Evolutionary conservation across 2,113 vertebrate species (phyloP).

Genomic region (Clarias macrocephalus): DNA sequence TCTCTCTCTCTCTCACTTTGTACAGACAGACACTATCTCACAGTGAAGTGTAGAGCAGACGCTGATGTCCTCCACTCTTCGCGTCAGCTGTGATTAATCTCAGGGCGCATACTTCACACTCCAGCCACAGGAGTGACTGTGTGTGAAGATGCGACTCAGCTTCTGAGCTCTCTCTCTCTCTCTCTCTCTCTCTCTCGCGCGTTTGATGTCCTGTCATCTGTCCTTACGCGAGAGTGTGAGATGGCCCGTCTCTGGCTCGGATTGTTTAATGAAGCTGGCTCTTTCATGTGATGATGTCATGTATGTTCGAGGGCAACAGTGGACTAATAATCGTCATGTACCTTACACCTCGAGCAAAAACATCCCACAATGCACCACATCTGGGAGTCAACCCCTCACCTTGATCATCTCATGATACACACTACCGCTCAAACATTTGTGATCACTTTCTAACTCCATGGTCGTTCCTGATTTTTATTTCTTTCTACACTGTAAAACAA

Average conservation of each 20-base stretch:
- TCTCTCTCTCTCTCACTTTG: constrained; percentile 46
- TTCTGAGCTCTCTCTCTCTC: not conserved
- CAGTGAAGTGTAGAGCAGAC: constrained; percentile 61
- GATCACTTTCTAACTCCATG: too few species aligned
- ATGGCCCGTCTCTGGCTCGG: constrained; percentile 4
- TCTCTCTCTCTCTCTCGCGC: not conserved
- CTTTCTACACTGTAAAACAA: too few species aligned
- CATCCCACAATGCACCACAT: not conserved
- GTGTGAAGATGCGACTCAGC: constrained; percentile 20
- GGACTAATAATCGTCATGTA: not conserved
- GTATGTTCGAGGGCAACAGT: constrained; percentile 9
- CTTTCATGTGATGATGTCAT: constrained; percentile 39
- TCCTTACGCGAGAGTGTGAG: constrained; percentile 17
- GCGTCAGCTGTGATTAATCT: constrained; percentile 62
- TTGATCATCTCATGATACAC: not conserved
- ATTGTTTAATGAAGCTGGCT: constrained; percentile 30
- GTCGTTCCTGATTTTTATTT: too few species aligned
- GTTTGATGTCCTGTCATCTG: constrained; percentile 28
- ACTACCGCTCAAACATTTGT: too few species aligned
- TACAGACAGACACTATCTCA: constrained; percentile 73
- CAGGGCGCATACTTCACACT: constrained; percentile 49
- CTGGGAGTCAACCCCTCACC: not conserved
- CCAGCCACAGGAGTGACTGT: constrained; percentile 23
- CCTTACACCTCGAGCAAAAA: not conserved
- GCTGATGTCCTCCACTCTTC: constrained; percentile 53